Evolutionary conservation across 2,888 invertebrate genomes (phyloP), one percentile per base, ranked within the genome.

Genomic region (Eupithecia pulchellata): DNA sequence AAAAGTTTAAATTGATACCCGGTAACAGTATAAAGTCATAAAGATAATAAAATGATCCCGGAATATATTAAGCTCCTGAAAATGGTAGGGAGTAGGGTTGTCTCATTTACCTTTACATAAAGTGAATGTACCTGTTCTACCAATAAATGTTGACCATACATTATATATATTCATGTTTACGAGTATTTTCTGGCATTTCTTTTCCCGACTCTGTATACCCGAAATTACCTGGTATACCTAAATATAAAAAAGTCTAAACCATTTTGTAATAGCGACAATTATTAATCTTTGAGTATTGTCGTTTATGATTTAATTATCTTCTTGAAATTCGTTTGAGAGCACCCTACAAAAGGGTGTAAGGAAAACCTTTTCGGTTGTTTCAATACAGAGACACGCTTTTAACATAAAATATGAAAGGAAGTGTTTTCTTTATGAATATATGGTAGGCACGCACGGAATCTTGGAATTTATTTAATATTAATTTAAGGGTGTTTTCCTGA

Each of bases 391-490:
- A 73, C 70, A 72, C 72, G 75, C 75, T 69, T 70, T 75, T 67
- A 63, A 70, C 67, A 69, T 71, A 73, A 75, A 76, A 75, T 73
- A 76, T 75, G 70, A 76, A 69, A 52, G 68, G 52, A 62, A 65
- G 47, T 58, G 52, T 68, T 72, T 68, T 65, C 57, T 57, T 29
- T 57, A 57, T 52, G 9, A 52, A 52, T 42, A 1, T 1, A 42
- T 42, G n/a, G 42, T 8, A 42, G 36, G 36, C 32, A 14, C 36
- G 39, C 39, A 39, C 14, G 17, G 39, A 11, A 20, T 47, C 47
- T 47, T 47, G 47, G 20, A 20, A 36, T 2, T n/a, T n/a, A n/a
- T n/a, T 14, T 8, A 13, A 13, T 11, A 39, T 27, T 47, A 20
- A 20, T 20, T 47, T 20, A 0, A 47, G 20, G 5, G 42, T 47